Evolutionary conservation across 2,888 invertebrate species (phyloP).

Genomic region (Epirrita christyi): DNA sequence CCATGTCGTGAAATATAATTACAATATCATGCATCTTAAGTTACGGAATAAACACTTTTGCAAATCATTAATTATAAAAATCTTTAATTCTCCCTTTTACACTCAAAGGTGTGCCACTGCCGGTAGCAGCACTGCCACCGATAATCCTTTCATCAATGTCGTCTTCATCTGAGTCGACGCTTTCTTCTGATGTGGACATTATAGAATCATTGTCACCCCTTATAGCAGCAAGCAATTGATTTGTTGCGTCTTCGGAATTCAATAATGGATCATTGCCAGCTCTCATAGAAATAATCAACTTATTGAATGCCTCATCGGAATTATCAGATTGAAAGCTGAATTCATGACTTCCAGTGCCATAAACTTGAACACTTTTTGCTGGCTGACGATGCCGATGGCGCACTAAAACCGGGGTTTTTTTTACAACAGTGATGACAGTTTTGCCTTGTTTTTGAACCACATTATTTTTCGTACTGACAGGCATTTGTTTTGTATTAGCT

Average conservation of each 20-base stretch:
- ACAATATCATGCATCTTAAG: conserved; percentile 6
- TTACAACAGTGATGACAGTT: conserved; percentile 2
- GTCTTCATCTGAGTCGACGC: conserved; percentile 20
- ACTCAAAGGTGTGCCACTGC: conserved; percentile 66
- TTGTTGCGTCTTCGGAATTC: conserved; percentile 3
- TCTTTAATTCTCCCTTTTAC: conserved; percentile 55
- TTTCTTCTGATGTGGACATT: neutral
- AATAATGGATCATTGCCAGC: neutral
- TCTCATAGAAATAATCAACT: neutral
- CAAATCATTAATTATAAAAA: neutral
- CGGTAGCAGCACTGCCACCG: conserved; percentile 67
- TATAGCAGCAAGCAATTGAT: conserved; percentile 6
- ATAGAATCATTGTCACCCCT: neutral
- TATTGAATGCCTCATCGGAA: neutral
- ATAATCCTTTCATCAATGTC: conserved; percentile 50
- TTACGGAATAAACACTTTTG: no score
- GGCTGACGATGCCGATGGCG: neutral
- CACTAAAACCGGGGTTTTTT: neutral
- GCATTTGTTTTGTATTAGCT: no score
- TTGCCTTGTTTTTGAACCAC: neutral
- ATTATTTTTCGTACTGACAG: neutral
- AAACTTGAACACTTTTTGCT: neutral
- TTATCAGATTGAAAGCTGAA: neutral
- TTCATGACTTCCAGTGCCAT: neutral
- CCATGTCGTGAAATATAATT: conserved; percentile 26